These are phyloP conservation scores for Piaya cayana DNA, from an alignment of 2,113 vertebrate genomes.

Conservation along the genomic window DNA sequence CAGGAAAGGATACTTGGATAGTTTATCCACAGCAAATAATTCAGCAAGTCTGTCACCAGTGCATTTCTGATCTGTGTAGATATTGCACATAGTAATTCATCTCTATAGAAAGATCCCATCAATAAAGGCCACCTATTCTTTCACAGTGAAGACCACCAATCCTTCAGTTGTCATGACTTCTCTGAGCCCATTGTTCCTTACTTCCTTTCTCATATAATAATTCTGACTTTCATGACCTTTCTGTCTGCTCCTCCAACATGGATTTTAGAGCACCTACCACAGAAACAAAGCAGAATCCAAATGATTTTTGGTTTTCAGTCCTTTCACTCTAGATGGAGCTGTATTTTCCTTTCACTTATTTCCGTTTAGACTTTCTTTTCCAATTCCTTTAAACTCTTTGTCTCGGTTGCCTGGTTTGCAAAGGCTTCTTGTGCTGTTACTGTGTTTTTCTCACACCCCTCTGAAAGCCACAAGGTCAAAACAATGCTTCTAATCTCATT, in stretches of 20 bases:
- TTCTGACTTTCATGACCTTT: slow-evolving; percentile 66
- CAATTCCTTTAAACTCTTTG: neutral
- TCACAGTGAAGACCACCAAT: slow-evolving; percentile 41
- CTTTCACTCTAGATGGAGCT: slow-evolving; percentile 2
- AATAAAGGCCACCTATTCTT: slow-evolving; percentile 44
- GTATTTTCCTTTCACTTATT: slow-evolving; percentile 45
- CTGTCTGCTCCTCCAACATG: slow-evolving; percentile 47
- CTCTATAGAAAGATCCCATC: neutral
- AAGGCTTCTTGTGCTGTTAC: neutral
- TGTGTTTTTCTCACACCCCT: slow-evolving; percentile 38
- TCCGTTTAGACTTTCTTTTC: slow-evolving; percentile 44
- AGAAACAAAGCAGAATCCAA: slow-evolving; percentile 40
- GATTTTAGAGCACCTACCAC: slow-evolving; percentile 45
- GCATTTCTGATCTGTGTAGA: slow-evolving; percentile 5
- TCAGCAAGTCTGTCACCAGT: neutral
- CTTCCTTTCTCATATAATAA: slow-evolving; percentile 73
- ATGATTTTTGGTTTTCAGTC: slow-evolving; percentile 6
- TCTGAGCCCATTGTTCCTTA: slow-evolving; percentile 40
- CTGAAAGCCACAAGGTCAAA: slow-evolving; percentile 35
- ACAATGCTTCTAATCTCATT: slow-evolving; percentile 51
- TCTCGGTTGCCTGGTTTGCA: neutral
- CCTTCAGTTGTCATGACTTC: slow-evolving; percentile 20
- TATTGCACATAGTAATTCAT: neutral
- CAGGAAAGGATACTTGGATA: neutral
- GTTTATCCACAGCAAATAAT: slow-evolving; percentile 24